Base-by-base conservation (phyloP, 2,113 vertebrate species). In the Cyprinus carpio region DNA sequence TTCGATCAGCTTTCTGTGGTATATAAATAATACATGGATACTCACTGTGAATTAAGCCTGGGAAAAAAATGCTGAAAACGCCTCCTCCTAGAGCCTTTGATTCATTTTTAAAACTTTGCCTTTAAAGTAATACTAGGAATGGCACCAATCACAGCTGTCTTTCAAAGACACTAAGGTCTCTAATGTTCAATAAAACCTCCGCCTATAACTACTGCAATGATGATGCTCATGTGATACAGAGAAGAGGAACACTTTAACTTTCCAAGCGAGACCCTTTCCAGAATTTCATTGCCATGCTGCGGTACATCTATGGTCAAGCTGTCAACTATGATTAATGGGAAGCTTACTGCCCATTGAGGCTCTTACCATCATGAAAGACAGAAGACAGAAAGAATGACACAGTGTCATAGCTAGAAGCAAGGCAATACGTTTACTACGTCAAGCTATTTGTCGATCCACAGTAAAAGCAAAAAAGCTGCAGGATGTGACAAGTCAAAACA, bases 41-140 rank as follows among this genome's bases (percentile, higher is more conserved):
- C 20, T 82, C 29, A 25, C 64, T 11, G 51, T 51, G 54, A 31
- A 29, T n/a, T 69, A 31, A 46, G 67, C 74, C 72, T 74, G 27
- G 23, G 62, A 51, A 67, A 82, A 40, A 75, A 69, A 49, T 75
- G 23, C 83, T 72, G 20, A 43, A 65, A 71, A 77, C 25, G 43
- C 27, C 58, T 82, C 12, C 69, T 31, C 49, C 18, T n/a, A 65
- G 31, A 54, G 23, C 46, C 60, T 84, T 86, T 88, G 62, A 86
- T 84, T 88, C 69, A 86, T 82, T 85, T 81, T 88, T 88, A 54
- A 78, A 84, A 81, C 58, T 78, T 84, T 15, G 23, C 60, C 29
- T 6, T 43, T 46, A 75, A 69, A 84, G 31, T 43, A 82, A 43
- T 6, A 7, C 51, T 27, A 85, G 56, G 49, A 77, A 86, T 76